Percentiles rank a stretch among this genome's conserved stretches.
phyloP scores from a whole-genome alignment of 1,140 invertebrate species.

The Penaeus vannamei region DNA sequence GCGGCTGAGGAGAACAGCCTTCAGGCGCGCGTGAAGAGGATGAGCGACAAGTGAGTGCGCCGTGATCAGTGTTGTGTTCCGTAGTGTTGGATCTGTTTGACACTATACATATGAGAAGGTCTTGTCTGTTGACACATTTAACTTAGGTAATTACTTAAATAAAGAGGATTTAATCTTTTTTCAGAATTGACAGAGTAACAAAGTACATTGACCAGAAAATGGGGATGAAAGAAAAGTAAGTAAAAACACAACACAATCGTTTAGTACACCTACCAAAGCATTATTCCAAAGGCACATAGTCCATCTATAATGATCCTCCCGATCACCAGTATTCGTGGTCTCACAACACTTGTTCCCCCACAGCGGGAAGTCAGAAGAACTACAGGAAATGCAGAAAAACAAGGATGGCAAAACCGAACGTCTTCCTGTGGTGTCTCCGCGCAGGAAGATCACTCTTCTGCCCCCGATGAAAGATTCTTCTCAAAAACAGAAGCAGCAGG shows the following conservation, averaged over 20 bases:
- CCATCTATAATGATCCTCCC: neutral
- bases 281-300: neutral
- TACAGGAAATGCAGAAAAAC: neutral
- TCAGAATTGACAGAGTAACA: slow-evolving; percentile 47
- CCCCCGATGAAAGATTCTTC: too few species aligned
- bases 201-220: slow-evolving; percentile 45
- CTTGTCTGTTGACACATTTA: too few species aligned
- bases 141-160: neutral
- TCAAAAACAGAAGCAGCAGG: too few species aligned
- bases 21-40: too few species aligned
- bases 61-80: too few species aligned
- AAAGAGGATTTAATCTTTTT: neutral
- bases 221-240: slow-evolving; percentile 43
- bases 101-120: too few species aligned
- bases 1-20: too few species aligned
- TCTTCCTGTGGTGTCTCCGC: too few species aligned
- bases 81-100: too few species aligned
- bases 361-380: slow-evolving; percentile 4
- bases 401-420: too few species aligned
- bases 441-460: too few species aligned
- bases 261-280: neutral
- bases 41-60: too few species aligned
- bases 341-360: neutral
- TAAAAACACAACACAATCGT: neutral
- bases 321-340: neutral